Evolutionary conservation across 2,113 vertebrate genomes (phyloP), one percentile per base, ranked within the genome.

Genomic region (Carassius auratus): DNA sequence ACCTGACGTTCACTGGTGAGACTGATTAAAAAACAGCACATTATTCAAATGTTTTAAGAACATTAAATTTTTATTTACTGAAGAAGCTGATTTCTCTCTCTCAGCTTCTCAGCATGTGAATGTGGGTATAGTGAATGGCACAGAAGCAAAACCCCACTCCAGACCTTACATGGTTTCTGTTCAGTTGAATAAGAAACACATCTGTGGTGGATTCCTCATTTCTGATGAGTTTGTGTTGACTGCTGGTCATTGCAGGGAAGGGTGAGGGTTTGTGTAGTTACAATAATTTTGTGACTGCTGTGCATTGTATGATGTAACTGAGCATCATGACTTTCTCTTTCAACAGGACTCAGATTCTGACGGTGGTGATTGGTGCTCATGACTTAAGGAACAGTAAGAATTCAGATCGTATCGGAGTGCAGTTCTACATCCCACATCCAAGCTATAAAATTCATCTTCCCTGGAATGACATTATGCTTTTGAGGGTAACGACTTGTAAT

Each of bases 141-240:
- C 1, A 38, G 82, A 86, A 19, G 71, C 68, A 14, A 80, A 5
- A 52, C 81, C 59, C 3, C 84, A 88, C 68, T 85, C 87, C 69
- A 84, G 62, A 62, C 85, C 87, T 21, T 86, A 88, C 85, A 88
- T 86, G 85, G 87, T 80, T 61, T 89, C 88, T 30, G 0, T 87
- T n/a, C 86, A 87, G 8, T 0, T 1, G 3, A 15, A 9, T 4
- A 6, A 36, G 23, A 0, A 0, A 9, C 86, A 89, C 21, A 50
- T 59, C 15, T 87, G 88, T 23, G 86, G 88, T 3, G 88, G 88
- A 6, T 89, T 87, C 66, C 76, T 89, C 2, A 84, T 89, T 59
- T 83, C 83, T 42, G 48, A 86, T 38, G 64, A 19, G 48, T 89
- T 89, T 50, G 88, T 87, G 26, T 80, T 89, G 10, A 71, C 64